Evolutionary conservation across 2,797 vertebrate genomes (phyloP).

Genomic region (Sebastes trivittatus): DNA sequence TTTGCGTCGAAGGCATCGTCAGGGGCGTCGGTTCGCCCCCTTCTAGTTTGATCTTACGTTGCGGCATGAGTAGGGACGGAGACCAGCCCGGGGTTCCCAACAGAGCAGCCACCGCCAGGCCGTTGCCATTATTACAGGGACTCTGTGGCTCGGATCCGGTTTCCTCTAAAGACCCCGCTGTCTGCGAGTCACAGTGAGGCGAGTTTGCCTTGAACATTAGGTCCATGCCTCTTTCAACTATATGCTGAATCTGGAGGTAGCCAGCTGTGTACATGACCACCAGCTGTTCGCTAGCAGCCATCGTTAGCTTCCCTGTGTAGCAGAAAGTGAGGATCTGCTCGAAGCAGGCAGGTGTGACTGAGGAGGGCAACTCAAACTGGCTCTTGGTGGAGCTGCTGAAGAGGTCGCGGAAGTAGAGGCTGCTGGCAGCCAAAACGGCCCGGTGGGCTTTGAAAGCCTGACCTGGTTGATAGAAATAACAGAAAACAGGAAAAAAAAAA

Average conservation of each 20-base stretch:
- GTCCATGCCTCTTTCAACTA: slow-evolving; percentile 97
- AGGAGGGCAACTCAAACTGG: slow-evolving; percentile 96
- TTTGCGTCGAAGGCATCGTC: slow-evolving; percentile 55
- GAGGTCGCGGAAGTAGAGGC: slow-evolving; percentile 97
- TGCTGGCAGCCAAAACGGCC: slow-evolving; percentile 96
- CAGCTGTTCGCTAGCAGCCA: slow-evolving; percentile 98
- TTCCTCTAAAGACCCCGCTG: slow-evolving; percentile 90
- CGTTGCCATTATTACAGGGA: slow-evolving; percentile 85
- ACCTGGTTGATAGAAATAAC: slow-evolving; percentile 68
- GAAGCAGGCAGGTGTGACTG: slow-evolving; percentile 95
- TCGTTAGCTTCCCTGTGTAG: slow-evolving; percentile 98
- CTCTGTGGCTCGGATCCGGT: slow-evolving; percentile 94
- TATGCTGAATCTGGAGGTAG: slow-evolving; percentile 99
- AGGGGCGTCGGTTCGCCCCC: slow-evolving; percentile 83
- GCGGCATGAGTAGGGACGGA: slow-evolving; percentile 83
- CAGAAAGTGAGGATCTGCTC: slow-evolving; percentile 99
- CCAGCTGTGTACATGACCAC: slow-evolving; percentile 99
- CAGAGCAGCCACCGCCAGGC: slow-evolving; percentile 69
- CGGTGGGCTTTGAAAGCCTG: slow-evolving; percentile 98
- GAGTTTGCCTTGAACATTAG: slow-evolving; percentile 99
- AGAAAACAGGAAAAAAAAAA: background rate
- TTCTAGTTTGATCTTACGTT: slow-evolving; percentile 92
- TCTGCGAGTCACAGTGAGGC: slow-evolving; percentile 99
- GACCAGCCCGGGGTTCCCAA: slow-evolving; percentile 86
- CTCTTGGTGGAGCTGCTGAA: slow-evolving; percentile 97